A percentile compares a stretch with the other conserved stretches of the same genome.
Conservation (phyloP, 2,113 vertebrate genomes). For the Heloderma charlesbogerti region DNA sequence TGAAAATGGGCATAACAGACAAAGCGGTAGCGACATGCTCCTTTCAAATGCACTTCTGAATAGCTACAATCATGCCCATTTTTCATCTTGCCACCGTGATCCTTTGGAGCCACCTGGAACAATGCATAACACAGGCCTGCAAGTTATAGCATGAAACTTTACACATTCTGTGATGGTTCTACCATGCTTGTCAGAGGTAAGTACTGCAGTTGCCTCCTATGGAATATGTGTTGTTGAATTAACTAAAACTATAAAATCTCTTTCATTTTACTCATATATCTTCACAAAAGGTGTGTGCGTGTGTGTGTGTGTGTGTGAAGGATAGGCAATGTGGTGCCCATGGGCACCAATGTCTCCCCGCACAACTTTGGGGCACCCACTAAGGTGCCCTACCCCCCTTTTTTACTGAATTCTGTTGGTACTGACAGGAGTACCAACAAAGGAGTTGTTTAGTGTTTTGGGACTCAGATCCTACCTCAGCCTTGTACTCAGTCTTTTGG, state of each 20-base stretch:
- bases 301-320: too few species aligned
- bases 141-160: not conserved
- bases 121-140: not conserved
- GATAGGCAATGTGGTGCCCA: too few species aligned
- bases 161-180: fast-evolving
- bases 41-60: conserved; percentile 55
- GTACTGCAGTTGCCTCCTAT: not conserved
- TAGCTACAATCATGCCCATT: conserved; percentile 47
- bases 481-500: too few species aligned
- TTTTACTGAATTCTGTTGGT: too few species aligned
- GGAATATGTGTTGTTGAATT: not conserved
- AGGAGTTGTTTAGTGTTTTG: too few species aligned
- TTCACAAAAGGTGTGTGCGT: too few species aligned
- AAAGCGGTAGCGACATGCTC: conserved; percentile 44
- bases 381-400: too few species aligned
- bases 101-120: fast-evolving
- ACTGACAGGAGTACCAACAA: too few species aligned
- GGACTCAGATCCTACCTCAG: too few species aligned
- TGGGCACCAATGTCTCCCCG: too few species aligned
- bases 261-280: not conserved
- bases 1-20: conserved; percentile 67
- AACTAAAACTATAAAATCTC: too few species aligned
- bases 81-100: conserved; percentile 27
- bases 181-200: not conserved
- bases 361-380: too few species aligned